Base-by-base conservation (phyloP, 2,888 invertebrate species). In the Sesia bembeciformis region DNA sequence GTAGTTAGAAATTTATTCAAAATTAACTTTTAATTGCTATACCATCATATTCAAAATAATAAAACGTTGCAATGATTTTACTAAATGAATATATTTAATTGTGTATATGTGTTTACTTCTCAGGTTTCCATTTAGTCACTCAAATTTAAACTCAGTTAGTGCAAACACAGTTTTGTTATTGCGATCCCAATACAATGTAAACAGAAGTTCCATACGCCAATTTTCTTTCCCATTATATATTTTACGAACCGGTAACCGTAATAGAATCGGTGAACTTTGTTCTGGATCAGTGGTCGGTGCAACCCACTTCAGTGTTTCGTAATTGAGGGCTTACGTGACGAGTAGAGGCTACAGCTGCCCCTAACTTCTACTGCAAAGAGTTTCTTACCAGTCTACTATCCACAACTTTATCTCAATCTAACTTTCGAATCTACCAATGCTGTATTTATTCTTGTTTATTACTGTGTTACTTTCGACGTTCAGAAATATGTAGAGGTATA, bases 261-360 rank as follows among this genome's bases (percentile, higher is more conserved):
- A 81, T 78, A 70, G 77, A 83, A 84, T 79, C 77, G 78, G 74
- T 74, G 76, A 85, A 85, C 80, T 86, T 87, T 83, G 79, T 78
- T 80, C 74, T 70, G 72, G 74, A 74, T 70, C 67, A 40, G 72
- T 74, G 70, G 70, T 71, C 70, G 72, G 73, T 74, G 76, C 79
- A 76, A 81, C 78, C 79, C 79, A 76, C 78, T 84, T 76, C 77
- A 78, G 74, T 84, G 81, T 84, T 85, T 83, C 81, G 86, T 88
- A 87, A 88, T 87, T 88, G 88, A 82, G 81, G 84, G 81, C 84
- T 87, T 87, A 87, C 86, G 87, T 87, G 87, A 83, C 84, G 83
- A 81, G 74, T 78, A 71, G 62, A 66, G 70, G 75, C 75, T 78
- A 63, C 86, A 86, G 80, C 84, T 86, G 84, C 73, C 78, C 76